Conservation (phyloP, 2,888 invertebrate species). For the Diarsia mendica region DNA sequence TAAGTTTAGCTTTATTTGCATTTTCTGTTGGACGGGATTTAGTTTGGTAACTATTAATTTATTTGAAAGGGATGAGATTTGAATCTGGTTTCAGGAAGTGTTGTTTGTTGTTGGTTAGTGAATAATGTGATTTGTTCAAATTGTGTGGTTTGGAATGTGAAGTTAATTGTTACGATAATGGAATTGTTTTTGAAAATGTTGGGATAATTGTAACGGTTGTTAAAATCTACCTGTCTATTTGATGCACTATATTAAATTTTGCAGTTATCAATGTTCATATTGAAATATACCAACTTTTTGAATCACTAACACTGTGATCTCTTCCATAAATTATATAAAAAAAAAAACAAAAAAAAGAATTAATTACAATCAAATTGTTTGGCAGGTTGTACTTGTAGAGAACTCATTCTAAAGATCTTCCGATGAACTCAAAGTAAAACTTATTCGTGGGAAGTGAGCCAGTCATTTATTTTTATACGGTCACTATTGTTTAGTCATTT, state of each 20-base stretch:
- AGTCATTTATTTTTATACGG: conserved; percentile 87
- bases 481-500: conserved; percentile 87
- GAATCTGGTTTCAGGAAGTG: conserved; percentile 25
- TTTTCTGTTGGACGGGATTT: conserved; percentile 57
- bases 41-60: conserved; percentile 59
- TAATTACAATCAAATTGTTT: conserved; percentile 50
- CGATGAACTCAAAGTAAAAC: conserved; percentile 88
- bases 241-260: background rate
- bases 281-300: fast-evolving
- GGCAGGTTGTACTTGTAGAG: conserved; percentile 77
- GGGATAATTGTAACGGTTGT: background rate
- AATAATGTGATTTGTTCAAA: conserved; percentile 24
- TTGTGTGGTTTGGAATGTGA: background rate
- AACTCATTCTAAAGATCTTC: conserved; percentile 89
- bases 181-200: background rate
- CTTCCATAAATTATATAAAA: background rate
- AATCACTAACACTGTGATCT: background rate
- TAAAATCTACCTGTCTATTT: background rate
- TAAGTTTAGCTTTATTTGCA: conserved; percentile 63
- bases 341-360: background rate
- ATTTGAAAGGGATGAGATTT: conserved; percentile 36
- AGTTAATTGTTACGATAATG: background rate
- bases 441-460: conserved; percentile 83
- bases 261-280: no score
- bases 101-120: conserved; percentile 23